Evolutionary conservation across 2,113 vertebrate species (phyloP), one percentile per base, ranked within the genome.

Genomic region (Meriones unguiculatus): DNA sequence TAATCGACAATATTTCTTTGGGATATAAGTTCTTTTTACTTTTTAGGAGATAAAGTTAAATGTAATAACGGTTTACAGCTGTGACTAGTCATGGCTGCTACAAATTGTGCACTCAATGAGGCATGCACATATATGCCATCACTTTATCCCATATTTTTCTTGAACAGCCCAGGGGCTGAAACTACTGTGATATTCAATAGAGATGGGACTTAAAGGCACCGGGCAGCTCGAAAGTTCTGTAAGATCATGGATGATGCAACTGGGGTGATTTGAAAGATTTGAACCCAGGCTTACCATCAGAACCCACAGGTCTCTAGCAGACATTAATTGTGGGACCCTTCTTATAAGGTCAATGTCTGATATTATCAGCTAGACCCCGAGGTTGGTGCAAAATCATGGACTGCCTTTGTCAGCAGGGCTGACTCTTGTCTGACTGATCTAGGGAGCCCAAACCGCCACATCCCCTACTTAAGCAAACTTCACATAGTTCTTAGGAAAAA

Each of bases 1-100:
- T 57, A 95, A 24, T 92, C 41, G 72, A 67, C 5, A 90, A 32
- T 62, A 77, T 89, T 50, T 94, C 30, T 80, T 20, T 46, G 64
- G 11, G 62, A 7, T 80, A 2, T 59, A 72, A 89, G 24, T 25
- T 89, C 72, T 95, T 82, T n/a, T 38, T 93, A 95, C 41, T 87
- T 52, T 87, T 88, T 92, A 96, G 89, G 32, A 88, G 25, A 38
- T 25, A 85, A 64, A 25, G 64, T 82, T 57, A 92, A 94, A 96
- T 38, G 46, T 18, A 92, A 22, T 11, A 76, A 77, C 2, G 20
- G 2, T 73, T 90, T 81, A 90, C 11, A 94, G 80, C 73, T 69
- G 54, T 38, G 59, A 13, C 65, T 93, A 59, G 5, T 35, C 46
- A 13, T 10, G 0, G 91, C 20, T 78, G 7, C 70, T 86, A 84